Base-by-base conservation (phyloP, 2,113 vertebrate genomes). In the Brachyistius frenatus region DNA sequence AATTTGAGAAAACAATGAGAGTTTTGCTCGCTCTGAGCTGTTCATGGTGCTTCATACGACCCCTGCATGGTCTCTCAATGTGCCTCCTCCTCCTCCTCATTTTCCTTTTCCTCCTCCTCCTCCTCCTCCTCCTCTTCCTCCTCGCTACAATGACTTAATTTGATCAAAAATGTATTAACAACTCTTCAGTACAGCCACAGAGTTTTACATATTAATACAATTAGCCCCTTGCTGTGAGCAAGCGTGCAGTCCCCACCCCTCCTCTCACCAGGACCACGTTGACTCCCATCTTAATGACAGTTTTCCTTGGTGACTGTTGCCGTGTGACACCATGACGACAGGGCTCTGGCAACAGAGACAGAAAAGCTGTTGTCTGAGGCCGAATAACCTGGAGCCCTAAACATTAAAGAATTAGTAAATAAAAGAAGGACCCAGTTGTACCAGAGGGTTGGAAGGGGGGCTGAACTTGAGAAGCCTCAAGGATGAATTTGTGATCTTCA, bases 181-280 rank as follows among this genome's bases (percentile, higher is more conserved):
- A 72, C 85, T 91, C 91, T 75, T 89, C 93, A 80, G 86, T 89
- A 84, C 85, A 76, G 86, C 52, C 11, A 36, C 70, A 78, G 80
- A 79, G 81, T 93, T 94, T 93, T 93, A 91, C 94, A 93, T 93
- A 93, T 89, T 95, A 90, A 93, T 93, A 92, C 92, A 93, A 93
- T 95, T 93, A 93, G 67, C 92, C 91, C 89, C 93, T 85, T 47
- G 89, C 94, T 94, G 91, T 82, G 88, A 91, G 83, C 70, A 74
- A 90, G 87, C 89, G 73, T 15, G 77, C 80, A 68, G 81, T 64
- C 76, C 23, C 75, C 65, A 50, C 79, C 78, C 71, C 64, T 70
- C 56, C 67, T 65, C 73, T 78, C 63, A 54, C 63, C 69, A 66
- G 7, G 7, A 44, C 75, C 66, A 63, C 23, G 57, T 41, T 56